Base-by-base conservation (phyloP, 2,888 invertebrate species). In the Drosophila putrida region DNA sequence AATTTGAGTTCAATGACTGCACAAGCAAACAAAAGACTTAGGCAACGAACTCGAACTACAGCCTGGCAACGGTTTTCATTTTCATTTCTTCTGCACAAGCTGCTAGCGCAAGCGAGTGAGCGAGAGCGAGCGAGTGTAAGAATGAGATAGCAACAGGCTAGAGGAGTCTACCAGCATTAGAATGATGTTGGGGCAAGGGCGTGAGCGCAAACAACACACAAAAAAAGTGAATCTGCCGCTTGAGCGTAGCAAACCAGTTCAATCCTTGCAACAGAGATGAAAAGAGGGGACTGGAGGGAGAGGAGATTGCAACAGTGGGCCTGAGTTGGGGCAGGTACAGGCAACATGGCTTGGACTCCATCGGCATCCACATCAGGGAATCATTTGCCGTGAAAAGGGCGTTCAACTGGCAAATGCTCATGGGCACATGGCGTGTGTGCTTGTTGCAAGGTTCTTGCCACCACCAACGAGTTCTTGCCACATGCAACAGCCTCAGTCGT, bases 301-400 rank as follows among this genome's bases (percentile, higher is more conserved):
- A 2, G 4, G 49, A 4, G 59, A 28, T 5, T 28, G 50, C 47
- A 50, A 43, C 64, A 25, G 66, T 60, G 71, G 72, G 74, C 68
- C 51, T 44, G 63, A 51, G 78, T 85, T 82, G 82, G 86, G 82
- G 82, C 85, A 84, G 78, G 80, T 43, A n/a, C 13, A 54, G 58
- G 54, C 65, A 74, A 58, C 28, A 55, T 49, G 51, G 57, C 55
- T 43, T 55, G 41, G 54, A 62, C 74, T 75, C 77, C 69, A 76
- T 78, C 69, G 69, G 71, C 77, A 75, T 65, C 54, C 71, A 74
- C 78, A 86, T 80, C 80, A 85, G 75, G 66, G 91, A 91, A 91
- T 90, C 91, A 91, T 90, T 91, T 92, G 91, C 91, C 91, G 91
- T 92, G 91, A 91, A 92, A 91, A 91, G 92, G 92, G 91, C 92